Base-by-base conservation (phyloP, 1,140 invertebrate species). In the Drosophila dunni region DNA sequence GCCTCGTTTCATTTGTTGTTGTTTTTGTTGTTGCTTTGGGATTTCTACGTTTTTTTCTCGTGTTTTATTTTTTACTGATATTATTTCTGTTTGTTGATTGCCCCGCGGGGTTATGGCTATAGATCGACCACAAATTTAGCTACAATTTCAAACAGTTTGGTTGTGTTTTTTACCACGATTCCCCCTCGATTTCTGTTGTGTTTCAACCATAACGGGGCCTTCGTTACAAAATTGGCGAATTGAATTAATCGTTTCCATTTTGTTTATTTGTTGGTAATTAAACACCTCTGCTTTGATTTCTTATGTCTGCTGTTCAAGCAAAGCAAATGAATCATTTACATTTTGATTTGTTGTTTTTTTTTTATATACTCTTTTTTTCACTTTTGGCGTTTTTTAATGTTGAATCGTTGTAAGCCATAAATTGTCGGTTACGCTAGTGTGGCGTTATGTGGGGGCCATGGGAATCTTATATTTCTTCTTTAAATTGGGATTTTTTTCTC, bases 241-340 rank as follows among this genome's bases (percentile, higher is more conserved):
- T 89, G 80, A 89, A 89, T 89, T 89, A 89, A 89, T 89, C 80
- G 84, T 75, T 89, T 89, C 78, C 80, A 89, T 89, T 89, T 89
- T 89, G 84, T 89, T 89, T 89, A 89, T 89, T 89, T 89, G 84
- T 89, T 89, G 84, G 84, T 89, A 89, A 89, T 89, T 89, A 89
- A 89, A 89, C 84, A 89, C 84, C 84, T 89, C 80, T 89, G 84
- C 84, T 89, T 81, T 89, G 84, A 89, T 89, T 89, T 89, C 74
- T 76, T 78, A 80, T 78, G 84, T 89, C 79, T 53, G 65, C 76
- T 79, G 73, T 58, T 65, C 71, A 60, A 75, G 75, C 76, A 69
- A 45, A 83, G 44, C 79, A 83, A 89, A 83, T 89, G 84, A 89
- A 81, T 89, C 80, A 89, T 89, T 89, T 89, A 89, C 77, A 89